Evolutionary conservation across 1,140 invertebrate species (phyloP), one percentile per base, ranked within the genome.

Genomic region (Sinella curviseta): DNA sequence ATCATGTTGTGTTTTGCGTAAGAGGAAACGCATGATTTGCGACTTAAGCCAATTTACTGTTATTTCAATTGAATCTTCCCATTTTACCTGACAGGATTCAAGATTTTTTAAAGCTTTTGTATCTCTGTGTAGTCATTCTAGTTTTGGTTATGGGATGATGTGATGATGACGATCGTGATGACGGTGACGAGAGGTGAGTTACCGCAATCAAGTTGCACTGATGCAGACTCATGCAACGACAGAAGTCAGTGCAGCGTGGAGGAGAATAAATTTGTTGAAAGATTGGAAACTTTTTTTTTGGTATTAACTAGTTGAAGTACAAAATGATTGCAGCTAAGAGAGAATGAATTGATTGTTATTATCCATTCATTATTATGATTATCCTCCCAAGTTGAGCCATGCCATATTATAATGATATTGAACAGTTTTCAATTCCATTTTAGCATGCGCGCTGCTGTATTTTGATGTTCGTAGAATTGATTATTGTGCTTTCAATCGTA

Each of bases 311-410:
- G n/a, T 60, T 12, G 24, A 60, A 60, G 55, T 24, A 17, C 14
- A 60, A 60, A 24, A 48, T 48, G 55, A 60, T 26, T 60, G n/a
- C 55, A 60, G 55, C n/a, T n/a, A n/a, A n/a, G n/a, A n/a, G n/a
- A n/a, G n/a, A n/a, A n/a, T n/a, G 14, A 24, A 60, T 60, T 60
- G 55, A 60, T 60, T 60, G 24, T 60, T 60, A 60, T 60, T 60
- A 60, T 60, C 24, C 55, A 14, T 60, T 60, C n/a, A n/a, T n/a
- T n/a, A n/a, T n/a, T n/a, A n/a, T n/a, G n/a, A n/a, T n/a, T n/a
- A 60, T 60, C 3, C 12, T 60, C 55, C 3, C n/a, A 26, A 24
- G 3, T 60, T 60, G 55, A 60, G 24, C n/a, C 14, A 60, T n/a
- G n/a, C n/a, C n/a, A n/a, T n/a, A n/a, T n/a, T n/a, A n/a, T n/a